These are phyloP conservation scores for Luperina testacea DNA, from an alignment of 2,888 invertebrate genomes.

Conservation along the genomic window DNA sequence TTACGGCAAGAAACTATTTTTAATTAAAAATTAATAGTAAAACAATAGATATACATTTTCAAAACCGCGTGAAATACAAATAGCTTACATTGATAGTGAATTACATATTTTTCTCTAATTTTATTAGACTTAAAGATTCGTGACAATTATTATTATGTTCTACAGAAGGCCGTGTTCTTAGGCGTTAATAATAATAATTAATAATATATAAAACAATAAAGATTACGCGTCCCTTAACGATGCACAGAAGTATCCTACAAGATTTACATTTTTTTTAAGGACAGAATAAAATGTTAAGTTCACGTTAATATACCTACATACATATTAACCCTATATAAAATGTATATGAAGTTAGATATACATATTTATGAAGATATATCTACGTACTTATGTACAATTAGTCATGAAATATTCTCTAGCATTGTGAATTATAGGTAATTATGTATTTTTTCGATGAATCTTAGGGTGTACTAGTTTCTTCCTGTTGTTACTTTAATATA, in stretches of 20 bases:
- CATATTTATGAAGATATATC: conserved; percentile 34
- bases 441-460: conserved; percentile 11
- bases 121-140: conserved; percentile 75
- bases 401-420: conserved; percentile 41
- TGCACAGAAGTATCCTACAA: conserved; percentile 55
- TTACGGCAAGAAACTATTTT: conserved; percentile 76
- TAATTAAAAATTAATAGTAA: conserved; percentile 60
- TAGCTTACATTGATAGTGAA: conserved; percentile 79
- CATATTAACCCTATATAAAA: conserved; percentile 39
- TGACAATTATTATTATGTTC: conserved; percentile 71
- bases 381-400: conserved; percentile 56
- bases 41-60: conserved; percentile 66
- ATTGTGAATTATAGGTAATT: conserved; percentile 7
- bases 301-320: conserved; percentile 48
- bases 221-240: conserved; percentile 45
- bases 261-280: conserved; percentile 56
- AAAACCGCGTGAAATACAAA: conserved; percentile 84
- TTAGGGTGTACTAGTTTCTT: conserved; percentile 9
- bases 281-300: conserved; percentile 49
- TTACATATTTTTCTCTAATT: conserved; percentile 67
- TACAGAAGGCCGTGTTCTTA: conserved; percentile 85
- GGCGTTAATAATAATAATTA: conserved; percentile 71
- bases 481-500: not conserved
- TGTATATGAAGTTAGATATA: conserved; percentile 40
- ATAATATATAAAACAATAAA: conserved; percentile 63